phyloP scores from a whole-genome alignment of 2,888 invertebrate genomes.

The Sphinx pinastri region DNA sequence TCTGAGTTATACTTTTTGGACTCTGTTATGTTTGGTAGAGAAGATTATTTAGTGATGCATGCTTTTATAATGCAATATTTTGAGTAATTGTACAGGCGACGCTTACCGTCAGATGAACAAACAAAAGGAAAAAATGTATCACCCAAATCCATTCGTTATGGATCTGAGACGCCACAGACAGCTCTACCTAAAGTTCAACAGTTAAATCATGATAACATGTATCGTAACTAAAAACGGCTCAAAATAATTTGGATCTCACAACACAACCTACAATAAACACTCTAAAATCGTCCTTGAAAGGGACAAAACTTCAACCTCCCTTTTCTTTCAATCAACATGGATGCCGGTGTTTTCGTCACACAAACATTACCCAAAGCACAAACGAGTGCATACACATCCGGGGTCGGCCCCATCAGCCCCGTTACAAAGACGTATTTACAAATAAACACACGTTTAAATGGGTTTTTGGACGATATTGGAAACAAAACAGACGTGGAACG shows the following conservation, averaged over 20 bases:
- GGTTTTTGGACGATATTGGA: conserved; percentile 22
- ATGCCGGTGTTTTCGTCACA: conserved; percentile 4
- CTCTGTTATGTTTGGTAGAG: too few species aligned
- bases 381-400: conserved; percentile 33
- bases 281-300: background rate
- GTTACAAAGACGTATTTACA: conserved; percentile 21
- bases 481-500: conserved; percentile 6
- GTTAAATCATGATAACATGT: too few species aligned
- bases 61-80: too few species aligned
- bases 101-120: too few species aligned
- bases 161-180: too few species aligned
- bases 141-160: too few species aligned
- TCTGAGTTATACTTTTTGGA: background rate
- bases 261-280: background rate
- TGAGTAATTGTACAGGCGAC: too few species aligned
- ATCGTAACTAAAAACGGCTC: too few species aligned
- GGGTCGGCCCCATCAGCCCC: background rate
- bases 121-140: too few species aligned
- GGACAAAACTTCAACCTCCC: background rate
- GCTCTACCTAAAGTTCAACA: too few species aligned
- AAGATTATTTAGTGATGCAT: too few species aligned
- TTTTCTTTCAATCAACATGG: background rate
- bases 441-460: conserved; percentile 14
- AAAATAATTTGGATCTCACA: too few species aligned
- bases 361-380: conserved; percentile 5